Percentiles rank a stretch among this genome's conserved stretches.
Evolutionary conservation across 1,140 invertebrate genomes (phyloP).

Genomic region (Heliothis subflexa): DNA sequence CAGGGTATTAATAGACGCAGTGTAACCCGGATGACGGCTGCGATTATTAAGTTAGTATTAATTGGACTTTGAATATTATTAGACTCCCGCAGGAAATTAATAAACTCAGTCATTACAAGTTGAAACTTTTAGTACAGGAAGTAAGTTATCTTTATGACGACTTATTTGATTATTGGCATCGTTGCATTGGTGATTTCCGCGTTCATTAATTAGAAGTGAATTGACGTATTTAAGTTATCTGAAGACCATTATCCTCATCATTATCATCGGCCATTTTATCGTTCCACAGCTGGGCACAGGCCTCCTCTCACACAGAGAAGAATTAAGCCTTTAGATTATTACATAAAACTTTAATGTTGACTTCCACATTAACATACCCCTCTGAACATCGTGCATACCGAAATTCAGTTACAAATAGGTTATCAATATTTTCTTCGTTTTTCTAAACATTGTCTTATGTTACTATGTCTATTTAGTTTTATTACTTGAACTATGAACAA

Average conservation of each 20-base stretch:
- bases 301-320: too few species aligned
- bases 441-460: background rate
- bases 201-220: background rate
- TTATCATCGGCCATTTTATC: too few species aligned
- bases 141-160: background rate
- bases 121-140: background rate
- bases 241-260: too few species aligned
- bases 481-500: conserved; percentile 34
- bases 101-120: conserved; percentile 6
- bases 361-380: too few species aligned
- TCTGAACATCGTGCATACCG: too few species aligned
- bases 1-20: conserved; percentile 23
- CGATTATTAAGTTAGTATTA: conserved; percentile 33
- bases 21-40: conserved; percentile 15
- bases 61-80: conserved; percentile 25
- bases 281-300: too few species aligned
- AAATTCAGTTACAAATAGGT: too few species aligned
- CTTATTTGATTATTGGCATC: background rate
- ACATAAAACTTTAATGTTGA: too few species aligned
- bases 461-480: background rate
- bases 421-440: too few species aligned
- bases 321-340: too few species aligned
- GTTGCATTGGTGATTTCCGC: background rate
- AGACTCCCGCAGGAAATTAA: conserved; percentile 16
- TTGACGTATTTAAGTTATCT: background rate